These are phyloP conservation scores for Neocrepidodera transversa DNA, from an alignment of 2,888 invertebrate species.

Conservation along the genomic window DNA sequence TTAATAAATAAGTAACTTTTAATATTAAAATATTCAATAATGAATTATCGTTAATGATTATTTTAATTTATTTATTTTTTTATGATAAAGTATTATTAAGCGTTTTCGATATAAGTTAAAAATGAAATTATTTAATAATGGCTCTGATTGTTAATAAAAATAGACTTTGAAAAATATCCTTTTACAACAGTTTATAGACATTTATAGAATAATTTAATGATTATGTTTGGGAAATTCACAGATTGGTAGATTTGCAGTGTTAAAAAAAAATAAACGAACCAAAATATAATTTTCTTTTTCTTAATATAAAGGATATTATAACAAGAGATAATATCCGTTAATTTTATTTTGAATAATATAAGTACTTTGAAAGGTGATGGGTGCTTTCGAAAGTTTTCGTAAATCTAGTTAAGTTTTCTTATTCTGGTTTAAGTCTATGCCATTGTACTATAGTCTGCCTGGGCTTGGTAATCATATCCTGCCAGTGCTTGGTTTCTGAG, in stretches of 20 bases:
- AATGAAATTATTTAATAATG: conserved; percentile 9
- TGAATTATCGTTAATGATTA: no score
- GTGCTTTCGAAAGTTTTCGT: conserved; percentile 39
- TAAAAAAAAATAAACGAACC: no score
- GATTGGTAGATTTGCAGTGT: conserved; percentile 5
- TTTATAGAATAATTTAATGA: conserved; percentile 5
- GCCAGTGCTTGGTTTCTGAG: conserved; percentile 96
- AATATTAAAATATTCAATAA: no score
- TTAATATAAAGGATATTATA: conserved; percentile 13
- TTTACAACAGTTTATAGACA: conserved; percentile 15
- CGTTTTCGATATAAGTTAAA: conserved; percentile 12
- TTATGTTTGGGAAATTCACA: conserved; percentile 9
- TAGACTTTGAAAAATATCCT: conserved; percentile 9
- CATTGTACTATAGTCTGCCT: conserved; percentile 95
- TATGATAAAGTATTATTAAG: conserved; percentile 19
- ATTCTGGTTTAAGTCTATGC: conserved; percentile 95
- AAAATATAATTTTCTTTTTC: background rate
- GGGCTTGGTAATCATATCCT: conserved; percentile 97
- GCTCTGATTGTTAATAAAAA: conserved; percentile 8
- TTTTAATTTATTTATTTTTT: background rate
- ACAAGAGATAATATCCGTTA: conserved; percentile 21
- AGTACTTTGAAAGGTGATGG: conserved; percentile 27
- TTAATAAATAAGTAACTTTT: conserved; percentile 20
- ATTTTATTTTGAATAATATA: conserved; percentile 20
- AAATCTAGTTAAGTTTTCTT: conserved; percentile 53